These are phyloP conservation scores for Drosophila parvula DNA, from an alignment of 1,140 invertebrate genomes.

Conservation along the genomic window DNA sequence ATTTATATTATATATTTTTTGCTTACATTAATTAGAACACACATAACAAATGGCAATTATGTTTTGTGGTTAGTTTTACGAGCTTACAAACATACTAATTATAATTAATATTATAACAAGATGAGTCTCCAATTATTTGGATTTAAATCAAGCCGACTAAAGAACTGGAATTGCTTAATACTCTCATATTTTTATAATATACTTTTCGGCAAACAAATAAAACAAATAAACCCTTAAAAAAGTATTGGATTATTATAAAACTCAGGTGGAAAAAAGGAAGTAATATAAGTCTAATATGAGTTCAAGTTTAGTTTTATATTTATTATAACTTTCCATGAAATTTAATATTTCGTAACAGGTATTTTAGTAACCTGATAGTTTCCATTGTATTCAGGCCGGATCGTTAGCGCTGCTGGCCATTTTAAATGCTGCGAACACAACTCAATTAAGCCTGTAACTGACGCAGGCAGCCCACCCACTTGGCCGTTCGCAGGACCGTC, in stretches of 20 bases:
- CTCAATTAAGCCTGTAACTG: constrained; percentile 72
- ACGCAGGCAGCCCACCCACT: constrained; percentile 17
- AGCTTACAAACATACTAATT: neutral
- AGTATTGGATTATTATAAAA: too few relatives aligned
- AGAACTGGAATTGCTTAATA: too few relatives aligned
- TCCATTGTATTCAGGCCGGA: constrained; percentile 30
- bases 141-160: too few relatives aligned
- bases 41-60: neutral
- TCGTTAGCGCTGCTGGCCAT: constrained; percentile 71
- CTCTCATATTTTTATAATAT: too few relatives aligned
- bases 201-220: too few relatives aligned
- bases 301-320: neutral
- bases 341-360: neutral
- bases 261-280: neutral
- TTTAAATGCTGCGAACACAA: constrained; percentile 78
- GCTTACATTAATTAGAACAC: neutral
- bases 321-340: neutral
- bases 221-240: too few relatives aligned
- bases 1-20: neutral
- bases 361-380: neutral
- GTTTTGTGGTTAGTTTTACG: neutral
- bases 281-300: neutral
- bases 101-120: neutral
- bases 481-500: constrained; percentile 36
- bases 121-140: too few relatives aligned